Evolutionary conservation across 2,888 invertebrate species (phyloP).

Genomic region (Xestia sexstrigata): DNA sequence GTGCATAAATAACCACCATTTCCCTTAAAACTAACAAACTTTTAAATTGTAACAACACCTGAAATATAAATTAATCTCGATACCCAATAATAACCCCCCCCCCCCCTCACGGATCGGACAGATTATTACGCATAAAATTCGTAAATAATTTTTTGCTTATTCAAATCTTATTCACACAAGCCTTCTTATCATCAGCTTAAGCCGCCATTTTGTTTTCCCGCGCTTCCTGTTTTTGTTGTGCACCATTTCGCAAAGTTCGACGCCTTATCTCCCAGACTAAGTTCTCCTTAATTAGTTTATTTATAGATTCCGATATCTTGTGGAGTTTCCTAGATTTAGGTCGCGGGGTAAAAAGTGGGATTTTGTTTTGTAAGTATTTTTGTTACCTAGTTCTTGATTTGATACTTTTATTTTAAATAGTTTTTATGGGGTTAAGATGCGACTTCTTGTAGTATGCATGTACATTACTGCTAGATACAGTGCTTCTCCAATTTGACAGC

Average conservation of each 20-base stretch:
- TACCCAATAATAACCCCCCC: too few species aligned
- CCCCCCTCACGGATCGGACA: too few species aligned
- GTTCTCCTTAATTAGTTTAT: conserved; percentile 68
- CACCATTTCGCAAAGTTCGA: conserved; percentile 60
- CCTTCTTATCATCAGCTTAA: conserved; percentile 40
- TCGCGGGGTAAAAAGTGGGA: conserved; percentile 40
- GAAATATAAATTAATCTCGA: too few species aligned
- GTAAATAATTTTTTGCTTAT: not conserved
- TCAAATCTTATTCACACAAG: not conserved
- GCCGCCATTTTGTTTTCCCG: conserved; percentile 60
- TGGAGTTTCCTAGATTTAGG: conserved; percentile 43
- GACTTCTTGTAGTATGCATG: not conserved
- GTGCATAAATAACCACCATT: too few species aligned
- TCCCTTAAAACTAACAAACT: too few species aligned
- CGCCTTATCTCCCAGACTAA: conserved; percentile 62
- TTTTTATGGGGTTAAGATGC: not conserved
- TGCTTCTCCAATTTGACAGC: not conserved
- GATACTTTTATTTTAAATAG: not conserved
- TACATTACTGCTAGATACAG: not conserved
- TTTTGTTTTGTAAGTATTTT: conserved; percentile 23
- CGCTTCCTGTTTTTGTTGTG: conserved; percentile 61
- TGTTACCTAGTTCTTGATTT: not conserved
- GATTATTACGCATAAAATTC: not conserved
- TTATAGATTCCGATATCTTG: conserved; percentile 66
- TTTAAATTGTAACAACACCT: too few species aligned